Conservation (phyloP, 2,888 invertebrate genomes). For the Nysson spinosus region DNA sequence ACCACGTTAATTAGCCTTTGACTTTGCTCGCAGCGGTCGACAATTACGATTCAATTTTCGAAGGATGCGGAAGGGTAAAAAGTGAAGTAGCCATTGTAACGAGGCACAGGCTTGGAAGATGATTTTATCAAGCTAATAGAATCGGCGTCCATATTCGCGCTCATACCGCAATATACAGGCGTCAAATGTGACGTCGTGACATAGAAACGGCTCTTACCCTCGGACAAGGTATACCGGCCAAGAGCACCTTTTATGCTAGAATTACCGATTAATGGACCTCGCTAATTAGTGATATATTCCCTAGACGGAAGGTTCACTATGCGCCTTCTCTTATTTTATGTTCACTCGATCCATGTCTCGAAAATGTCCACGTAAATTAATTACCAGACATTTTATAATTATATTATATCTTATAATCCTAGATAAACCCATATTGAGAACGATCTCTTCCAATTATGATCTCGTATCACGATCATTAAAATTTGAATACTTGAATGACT, state of each 20-base stretch:
- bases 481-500: too few species aligned
- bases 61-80: constrained; percentile 10
- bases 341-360: background rate
- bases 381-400: constrained; percentile 14
- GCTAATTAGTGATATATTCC: constrained; percentile 33
- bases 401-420: background rate
- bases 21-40: constrained; percentile 20
- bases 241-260: constrained; percentile 23
- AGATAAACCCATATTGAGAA: background rate
- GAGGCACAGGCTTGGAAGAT: constrained; percentile 1
- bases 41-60: constrained; percentile 23
- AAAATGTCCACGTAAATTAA: background rate
- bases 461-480: too few species aligned
- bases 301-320: background rate
- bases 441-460: too few species aligned
- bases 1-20: constrained; percentile 24
- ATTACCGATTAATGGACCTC: constrained; percentile 39
- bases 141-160: constrained; percentile 3
- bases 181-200: background rate
- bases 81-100: constrained; percentile 21
- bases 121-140: constrained; percentile 18
- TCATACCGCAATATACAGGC: background rate
- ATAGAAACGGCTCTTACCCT: background rate
- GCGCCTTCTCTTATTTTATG: background rate
- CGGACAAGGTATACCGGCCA: constrained; percentile 13